Base-by-base conservation (phyloP, 2,113 vertebrate species). In the Burhinus bistriatus region DNA sequence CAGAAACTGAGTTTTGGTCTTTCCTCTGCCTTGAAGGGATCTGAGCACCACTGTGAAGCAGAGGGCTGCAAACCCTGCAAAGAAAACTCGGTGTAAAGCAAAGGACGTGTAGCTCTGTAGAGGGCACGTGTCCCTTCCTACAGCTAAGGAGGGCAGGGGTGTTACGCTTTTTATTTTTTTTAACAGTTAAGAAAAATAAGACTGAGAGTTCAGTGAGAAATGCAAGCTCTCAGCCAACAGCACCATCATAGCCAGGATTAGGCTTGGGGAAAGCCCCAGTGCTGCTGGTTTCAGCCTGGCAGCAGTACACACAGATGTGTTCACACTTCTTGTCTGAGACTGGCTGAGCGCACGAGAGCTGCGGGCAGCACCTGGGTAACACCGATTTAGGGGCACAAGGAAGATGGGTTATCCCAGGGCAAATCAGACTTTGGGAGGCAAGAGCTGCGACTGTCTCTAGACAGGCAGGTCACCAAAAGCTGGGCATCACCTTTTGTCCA, bases 1-100 rank as follows among this genome's bases (percentile, higher is more conserved):
- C 77, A 93, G 93, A 96, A 95, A 61, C 15, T 52, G 65, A 44
- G 44, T 91, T 92, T 83, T 76, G 78, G 91, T 87, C 83, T 87
- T 92, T 51, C 58, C 42, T 51, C 75, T 95, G 92, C 96, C 94
- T 92, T n/a, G 70, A 79, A 95, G 96, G 96, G 57, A 79, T 89
- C 20, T 58, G 77, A 79, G 87, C 73, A 89, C 81, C 34, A 9
- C 30, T 26, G 27, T 30, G 69, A 82, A 87, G 81, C 9, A 64
- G 64, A 80, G 58, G 45, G 27, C 55, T 57, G 45, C 83, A 83
- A 93, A 86, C 9, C 20, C 59, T 88, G 71, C 75, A 64, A 90
- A 76, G 70, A 79, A 69, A 83, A 49, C 8, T 25, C 2, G 1
- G 27, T 29, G 44, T 36, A 80, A 76, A 85, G 29, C 45, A 62